These are phyloP conservation scores for Aricia agestis DNA, from an alignment of 1,140 invertebrate species.

Conservation along the genomic window DNA sequence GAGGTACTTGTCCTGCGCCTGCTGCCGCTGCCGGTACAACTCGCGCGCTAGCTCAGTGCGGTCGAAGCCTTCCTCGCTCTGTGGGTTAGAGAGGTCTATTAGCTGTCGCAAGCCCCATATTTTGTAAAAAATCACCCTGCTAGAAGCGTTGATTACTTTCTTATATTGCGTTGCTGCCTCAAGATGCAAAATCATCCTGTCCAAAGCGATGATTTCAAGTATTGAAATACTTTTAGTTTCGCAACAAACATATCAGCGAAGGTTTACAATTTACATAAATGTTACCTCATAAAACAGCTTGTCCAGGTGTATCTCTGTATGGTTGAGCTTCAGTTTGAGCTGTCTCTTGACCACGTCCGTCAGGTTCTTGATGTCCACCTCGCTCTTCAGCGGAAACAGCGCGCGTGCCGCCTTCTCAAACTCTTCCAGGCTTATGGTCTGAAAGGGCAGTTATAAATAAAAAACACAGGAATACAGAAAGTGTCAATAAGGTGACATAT, in stretches of 20 bases:
- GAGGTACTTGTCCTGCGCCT: constrained; percentile 68
- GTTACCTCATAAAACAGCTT: constrained; percentile 67
- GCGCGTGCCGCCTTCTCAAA: constrained; percentile 59
- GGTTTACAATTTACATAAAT: too few relatives aligned
- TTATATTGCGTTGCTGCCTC: too few relatives aligned
- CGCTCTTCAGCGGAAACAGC: constrained; percentile 66
- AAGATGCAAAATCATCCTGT: too few relatives aligned
- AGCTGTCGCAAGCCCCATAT: too few relatives aligned
- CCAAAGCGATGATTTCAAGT: too few relatives aligned
- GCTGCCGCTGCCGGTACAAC: constrained; percentile 59
- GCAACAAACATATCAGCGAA: too few relatives aligned
- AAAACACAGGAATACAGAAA: too few relatives aligned
- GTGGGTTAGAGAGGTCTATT: too few relatives aligned
- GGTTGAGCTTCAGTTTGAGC: constrained; percentile 65
- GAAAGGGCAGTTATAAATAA: not conserved
- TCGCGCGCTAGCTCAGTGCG: constrained; percentile 62
- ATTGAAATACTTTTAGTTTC: too few relatives aligned
- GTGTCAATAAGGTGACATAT: too few relatives aligned
- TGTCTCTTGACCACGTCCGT: constrained; percentile 64
- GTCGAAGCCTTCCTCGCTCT: constrained; percentile 72
- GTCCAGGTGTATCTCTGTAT: constrained; percentile 57
- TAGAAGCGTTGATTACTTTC: too few relatives aligned
- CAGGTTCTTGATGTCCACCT: constrained; percentile 72
- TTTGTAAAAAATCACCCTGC: too few relatives aligned
- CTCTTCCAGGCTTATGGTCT: constrained; percentile 64